Evolutionary conservation across 2,888 invertebrate species (phyloP).

Genomic region (Athrips mouffetella): DNA sequence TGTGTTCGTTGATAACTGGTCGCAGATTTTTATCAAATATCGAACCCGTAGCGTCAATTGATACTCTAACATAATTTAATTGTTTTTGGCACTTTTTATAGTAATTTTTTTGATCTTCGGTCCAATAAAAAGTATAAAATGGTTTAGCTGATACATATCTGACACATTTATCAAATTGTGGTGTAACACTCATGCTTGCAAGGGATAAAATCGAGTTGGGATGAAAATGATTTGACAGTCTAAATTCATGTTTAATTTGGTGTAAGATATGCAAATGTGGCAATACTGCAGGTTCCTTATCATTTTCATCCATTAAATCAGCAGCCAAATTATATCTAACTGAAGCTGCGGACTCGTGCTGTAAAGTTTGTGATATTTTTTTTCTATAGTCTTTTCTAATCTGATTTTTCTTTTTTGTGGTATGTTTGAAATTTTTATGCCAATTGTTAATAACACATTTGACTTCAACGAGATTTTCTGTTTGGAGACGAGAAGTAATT

Average conservation of each 20-base stretch:
- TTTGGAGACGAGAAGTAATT: neutral
- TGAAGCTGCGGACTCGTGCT: neutral
- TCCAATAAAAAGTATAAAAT: conserved; percentile 20
- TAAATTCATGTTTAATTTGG: neutral
- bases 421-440: neutral
- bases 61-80: conserved; percentile 1
- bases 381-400: neutral
- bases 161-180: neutral
- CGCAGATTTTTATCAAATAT: conserved; percentile 20
- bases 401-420: neutral
- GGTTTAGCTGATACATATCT: conserved; percentile 18
- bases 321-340: neutral
- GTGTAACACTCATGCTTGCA: neutral
- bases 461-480: neutral
- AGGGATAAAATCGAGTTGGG: neutral
- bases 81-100: conserved; percentile 16
- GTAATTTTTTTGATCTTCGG: conserved; percentile 17
- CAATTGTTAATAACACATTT: neutral
- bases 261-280: neutral
- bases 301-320: neutral
- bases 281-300: neutral
- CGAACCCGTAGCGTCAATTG: conserved; percentile 17
- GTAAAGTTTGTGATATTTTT: neutral
- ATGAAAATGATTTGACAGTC: neutral
- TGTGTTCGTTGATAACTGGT: conserved; percentile 20